phyloP scores from a whole-genome alignment of 2,113 vertebrate genomes.

The Scomber japonicus region DNA sequence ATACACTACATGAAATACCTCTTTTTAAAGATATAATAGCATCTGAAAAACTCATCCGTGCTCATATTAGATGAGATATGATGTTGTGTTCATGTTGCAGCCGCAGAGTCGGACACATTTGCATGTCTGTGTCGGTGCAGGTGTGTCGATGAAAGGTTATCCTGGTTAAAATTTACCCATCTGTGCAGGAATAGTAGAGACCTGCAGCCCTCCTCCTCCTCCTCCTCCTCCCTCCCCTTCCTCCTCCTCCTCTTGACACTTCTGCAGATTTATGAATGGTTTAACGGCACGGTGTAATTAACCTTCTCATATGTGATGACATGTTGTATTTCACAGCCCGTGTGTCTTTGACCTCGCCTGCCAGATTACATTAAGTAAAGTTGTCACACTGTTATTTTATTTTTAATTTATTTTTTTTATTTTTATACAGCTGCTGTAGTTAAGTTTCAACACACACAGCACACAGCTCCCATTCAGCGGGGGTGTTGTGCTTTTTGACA shows the following conservation, averaged over 20 bases:
- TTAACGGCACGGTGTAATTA: conserved; percentile 4
- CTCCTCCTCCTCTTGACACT: not conserved
- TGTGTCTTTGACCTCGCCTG: conserved; percentile 15
- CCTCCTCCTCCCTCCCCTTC: not conserved
- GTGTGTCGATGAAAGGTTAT: not conserved
- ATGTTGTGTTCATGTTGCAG: not conserved
- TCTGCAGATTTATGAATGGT: conserved; percentile 42
- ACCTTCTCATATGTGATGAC: conserved; percentile 2
- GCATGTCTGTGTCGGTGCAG: not conserved
- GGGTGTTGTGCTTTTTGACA: not conserved
- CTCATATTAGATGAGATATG: not conserved
- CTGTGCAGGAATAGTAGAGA: not conserved
- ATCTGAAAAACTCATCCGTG: too few relatives aligned
- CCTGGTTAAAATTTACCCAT: conserved; percentile 1
- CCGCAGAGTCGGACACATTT: not conserved
- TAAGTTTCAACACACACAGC: not conserved
- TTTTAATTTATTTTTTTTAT: not conserved
- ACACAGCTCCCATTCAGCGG: not conserved
- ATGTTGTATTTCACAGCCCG: conserved; percentile 13
- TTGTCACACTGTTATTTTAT: not conserved
- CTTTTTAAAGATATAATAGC: too few relatives aligned
- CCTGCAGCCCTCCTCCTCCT: not conserved
- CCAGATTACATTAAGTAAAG: not conserved
- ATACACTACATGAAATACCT: too few relatives aligned
- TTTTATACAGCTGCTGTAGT: not conserved